phyloP scores from a whole-genome alignment of 2,797 vertebrate species.

The Hemitrygon akajei region DNA sequence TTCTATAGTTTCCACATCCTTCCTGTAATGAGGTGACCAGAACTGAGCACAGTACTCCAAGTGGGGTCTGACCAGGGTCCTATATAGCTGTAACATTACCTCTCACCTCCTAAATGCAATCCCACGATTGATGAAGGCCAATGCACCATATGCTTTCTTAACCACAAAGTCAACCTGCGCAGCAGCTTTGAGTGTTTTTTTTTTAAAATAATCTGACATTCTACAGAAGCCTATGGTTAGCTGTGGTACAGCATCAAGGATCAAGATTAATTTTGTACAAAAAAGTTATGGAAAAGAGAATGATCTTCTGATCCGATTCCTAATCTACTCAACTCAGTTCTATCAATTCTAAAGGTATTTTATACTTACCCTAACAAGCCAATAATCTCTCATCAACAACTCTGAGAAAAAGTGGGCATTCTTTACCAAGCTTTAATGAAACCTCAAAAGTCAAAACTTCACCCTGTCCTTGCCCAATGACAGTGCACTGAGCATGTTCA shows the following conservation, averaged over 20 bases:
- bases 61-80: too few relatives aligned
- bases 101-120: too few relatives aligned
- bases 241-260: background rate
- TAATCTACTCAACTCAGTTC: background rate
- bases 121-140: too few relatives aligned
- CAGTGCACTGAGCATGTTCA: background rate
- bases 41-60: too few relatives aligned
- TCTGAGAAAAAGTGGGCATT: background rate
- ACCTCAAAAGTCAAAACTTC: background rate
- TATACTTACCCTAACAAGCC: background rate
- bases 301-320: background rate
- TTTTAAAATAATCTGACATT: background rate
- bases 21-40: too few relatives aligned
- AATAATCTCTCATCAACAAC: background rate
- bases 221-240: background rate
- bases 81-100: too few relatives aligned
- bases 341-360: background rate
- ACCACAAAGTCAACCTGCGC: too few relatives aligned
- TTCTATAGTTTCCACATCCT: too few relatives aligned
- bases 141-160: too few relatives aligned
- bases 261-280: background rate
- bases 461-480: background rate
- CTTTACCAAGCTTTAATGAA: background rate
- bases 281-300: background rate
- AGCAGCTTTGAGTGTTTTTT: too few relatives aligned